phyloP scores from a whole-genome alignment of 2,797 vertebrate species.

The Triplophysa bombifrons region DNA sequence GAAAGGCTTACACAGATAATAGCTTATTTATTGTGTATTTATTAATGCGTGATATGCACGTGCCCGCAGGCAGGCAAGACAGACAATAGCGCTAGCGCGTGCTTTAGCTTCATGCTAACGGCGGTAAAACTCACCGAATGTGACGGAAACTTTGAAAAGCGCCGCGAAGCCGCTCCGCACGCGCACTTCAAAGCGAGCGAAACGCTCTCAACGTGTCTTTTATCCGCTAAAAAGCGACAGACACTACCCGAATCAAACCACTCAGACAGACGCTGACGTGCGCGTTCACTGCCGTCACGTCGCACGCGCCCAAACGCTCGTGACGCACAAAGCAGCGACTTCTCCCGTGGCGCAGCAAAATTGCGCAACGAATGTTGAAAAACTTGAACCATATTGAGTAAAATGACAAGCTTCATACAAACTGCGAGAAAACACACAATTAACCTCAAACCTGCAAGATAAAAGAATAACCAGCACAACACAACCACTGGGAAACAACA shows the following conservation, averaged over 20 bases:
- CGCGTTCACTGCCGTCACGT: background rate
- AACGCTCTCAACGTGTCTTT: background rate
- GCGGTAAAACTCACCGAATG: slow-evolving; percentile 7
- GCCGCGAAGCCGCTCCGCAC: background rate
- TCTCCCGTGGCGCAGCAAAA: slow-evolving; percentile 9
- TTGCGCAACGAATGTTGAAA: no score
- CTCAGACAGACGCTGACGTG: background rate
- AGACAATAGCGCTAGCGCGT: slow-evolving; percentile 30
- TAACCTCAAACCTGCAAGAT: no score
- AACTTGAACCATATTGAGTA: no score
- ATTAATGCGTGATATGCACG: background rate
- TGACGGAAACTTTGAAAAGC: background rate
- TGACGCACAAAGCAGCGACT: slow-evolving; percentile 32
- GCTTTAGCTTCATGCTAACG: background rate
- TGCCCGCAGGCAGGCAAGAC: background rate
- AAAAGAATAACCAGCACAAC: no score
- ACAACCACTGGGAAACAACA: no score
- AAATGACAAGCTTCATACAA: no score
- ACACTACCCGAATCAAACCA: background rate
- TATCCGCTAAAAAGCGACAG: background rate
- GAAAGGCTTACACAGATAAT: background rate
- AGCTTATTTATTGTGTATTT: background rate
- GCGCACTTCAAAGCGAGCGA: background rate
- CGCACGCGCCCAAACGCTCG: slow-evolving; percentile 22
- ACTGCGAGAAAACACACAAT: no score